Conservation (phyloP, 2,888 invertebrate genomes). For the Nineta flava region DNA sequence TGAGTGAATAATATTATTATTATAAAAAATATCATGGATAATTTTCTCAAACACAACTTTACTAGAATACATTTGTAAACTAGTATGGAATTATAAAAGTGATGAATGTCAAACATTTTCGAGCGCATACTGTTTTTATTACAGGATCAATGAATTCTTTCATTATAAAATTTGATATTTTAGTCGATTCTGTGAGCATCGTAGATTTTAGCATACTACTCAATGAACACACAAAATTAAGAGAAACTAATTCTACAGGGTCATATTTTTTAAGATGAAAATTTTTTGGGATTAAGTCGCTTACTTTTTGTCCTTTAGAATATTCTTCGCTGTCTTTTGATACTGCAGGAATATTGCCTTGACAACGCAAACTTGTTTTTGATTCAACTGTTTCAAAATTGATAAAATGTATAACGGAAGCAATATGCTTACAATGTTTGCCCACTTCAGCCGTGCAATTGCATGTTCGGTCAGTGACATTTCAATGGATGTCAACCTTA, state of each 20-base stretch:
- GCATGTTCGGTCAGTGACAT: too few relatives aligned
- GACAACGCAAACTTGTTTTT: not conserved
- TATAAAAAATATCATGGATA: not conserved
- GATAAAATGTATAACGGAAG: too few relatives aligned
- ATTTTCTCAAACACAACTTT: not conserved
- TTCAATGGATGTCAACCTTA: too few relatives aligned
- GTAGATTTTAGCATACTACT: not conserved
- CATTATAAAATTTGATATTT: not conserved
- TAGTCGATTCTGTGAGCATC: not conserved
- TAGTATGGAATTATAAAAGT: not conserved
- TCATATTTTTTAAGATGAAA: not conserved
- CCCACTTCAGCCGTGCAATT: too few relatives aligned
- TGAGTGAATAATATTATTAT: not conserved
- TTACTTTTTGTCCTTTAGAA: not conserved
- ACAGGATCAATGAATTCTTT: not conserved
- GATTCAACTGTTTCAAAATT: not conserved
- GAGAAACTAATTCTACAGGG: not conserved
- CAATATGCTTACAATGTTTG: too few relatives aligned
- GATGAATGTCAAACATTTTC: not conserved
- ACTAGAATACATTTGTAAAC: not conserved
- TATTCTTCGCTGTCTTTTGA: not conserved
- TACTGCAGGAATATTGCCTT: not conserved
- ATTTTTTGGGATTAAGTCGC: not conserved
- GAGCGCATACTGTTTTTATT: conserved; percentile 7
- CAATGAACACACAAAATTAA: not conserved